Percentiles rank a stretch among this genome's conserved stretches.
These are phyloP conservation scores for Microcebus jonahi DNA, from an alignment of 2,113 vertebrate genomes.

Conservation along the genomic window DNA sequence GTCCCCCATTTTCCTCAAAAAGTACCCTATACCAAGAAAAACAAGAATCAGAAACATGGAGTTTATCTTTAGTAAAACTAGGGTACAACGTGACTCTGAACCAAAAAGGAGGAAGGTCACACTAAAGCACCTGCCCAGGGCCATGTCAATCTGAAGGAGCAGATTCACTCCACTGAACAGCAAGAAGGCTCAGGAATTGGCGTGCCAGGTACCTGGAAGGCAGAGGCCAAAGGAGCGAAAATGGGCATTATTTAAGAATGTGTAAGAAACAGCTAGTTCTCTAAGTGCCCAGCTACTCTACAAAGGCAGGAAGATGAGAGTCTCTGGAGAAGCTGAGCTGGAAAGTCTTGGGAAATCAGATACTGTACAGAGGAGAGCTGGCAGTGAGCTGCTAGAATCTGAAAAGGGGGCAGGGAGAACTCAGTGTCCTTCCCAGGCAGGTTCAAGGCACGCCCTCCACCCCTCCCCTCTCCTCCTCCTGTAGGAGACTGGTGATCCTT, in stretches of 20 bases:
- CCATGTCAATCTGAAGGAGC: background rate
- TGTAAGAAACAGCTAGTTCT: background rate
- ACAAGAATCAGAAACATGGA: background rate
- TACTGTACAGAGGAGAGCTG: background rate
- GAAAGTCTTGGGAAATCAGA: background rate
- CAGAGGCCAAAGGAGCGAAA: background rate
- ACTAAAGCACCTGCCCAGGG: background rate
- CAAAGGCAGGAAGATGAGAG: background rate
- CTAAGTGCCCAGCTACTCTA: background rate
- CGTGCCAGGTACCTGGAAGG: background rate
- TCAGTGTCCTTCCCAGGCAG: background rate
- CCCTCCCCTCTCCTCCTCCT: background rate
- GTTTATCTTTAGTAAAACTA: background rate
- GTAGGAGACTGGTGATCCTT: background rate
- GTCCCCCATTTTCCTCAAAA: background rate
- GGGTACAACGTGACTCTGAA: background rate
- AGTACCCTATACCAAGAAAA: background rate
- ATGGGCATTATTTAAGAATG: background rate
- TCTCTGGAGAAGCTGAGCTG: background rate
- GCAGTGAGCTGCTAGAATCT: background rate
- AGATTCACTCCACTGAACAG: background rate
- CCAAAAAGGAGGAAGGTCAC: background rate
- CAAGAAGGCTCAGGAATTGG: background rate
- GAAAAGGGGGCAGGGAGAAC: background rate
- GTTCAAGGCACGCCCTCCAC: background rate